These are phyloP conservation scores for Brachyhypopomus occidentalis DNA, from an alignment of 2,113 vertebrate species.

Conservation along the genomic window DNA sequence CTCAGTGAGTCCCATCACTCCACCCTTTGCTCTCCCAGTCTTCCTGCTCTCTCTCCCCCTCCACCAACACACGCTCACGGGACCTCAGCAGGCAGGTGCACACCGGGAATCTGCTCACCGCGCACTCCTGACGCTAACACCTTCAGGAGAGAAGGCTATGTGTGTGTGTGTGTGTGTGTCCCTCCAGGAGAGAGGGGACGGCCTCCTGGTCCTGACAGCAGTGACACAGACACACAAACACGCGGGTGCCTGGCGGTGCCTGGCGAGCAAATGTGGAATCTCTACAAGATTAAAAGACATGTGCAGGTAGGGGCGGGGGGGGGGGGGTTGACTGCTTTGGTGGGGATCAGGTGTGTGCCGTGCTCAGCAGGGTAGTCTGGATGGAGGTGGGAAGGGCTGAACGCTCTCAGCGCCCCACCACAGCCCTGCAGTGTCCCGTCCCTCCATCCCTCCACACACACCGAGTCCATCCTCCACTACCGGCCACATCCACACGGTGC, in stretches of 20 bases:
- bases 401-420: neutral
- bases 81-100: neutral
- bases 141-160: neutral
- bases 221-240: neutral
- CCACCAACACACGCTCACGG: neutral
- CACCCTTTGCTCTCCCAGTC: slow-evolving; percentile 12
- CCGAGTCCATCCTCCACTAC: too few relatives aligned
- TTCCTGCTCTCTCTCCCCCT: neutral
- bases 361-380: too few relatives aligned
- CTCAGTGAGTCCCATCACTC: slow-evolving; percentile 15
- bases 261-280: too few relatives aligned
- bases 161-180: too few relatives aligned
- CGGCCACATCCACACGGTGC: too few relatives aligned
- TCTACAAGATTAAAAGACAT: too few relatives aligned
- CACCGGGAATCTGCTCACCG: neutral
- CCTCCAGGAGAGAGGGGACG: neutral
- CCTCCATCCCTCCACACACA: neutral
- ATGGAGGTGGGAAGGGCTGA: too few relatives aligned
- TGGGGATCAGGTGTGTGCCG: too few relatives aligned
- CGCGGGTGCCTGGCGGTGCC: neutral
- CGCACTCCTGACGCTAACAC: neutral
- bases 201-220: neutral
- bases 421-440: neutral
- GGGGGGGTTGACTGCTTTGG: too few relatives aligned
- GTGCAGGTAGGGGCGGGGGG: too few relatives aligned